A percentile compares a stretch with the other conserved stretches of the same genome.
These are phyloP conservation scores for Halictus ligatus DNA, from an alignment of 2,888 invertebrate species.

Conservation along the genomic window DNA sequence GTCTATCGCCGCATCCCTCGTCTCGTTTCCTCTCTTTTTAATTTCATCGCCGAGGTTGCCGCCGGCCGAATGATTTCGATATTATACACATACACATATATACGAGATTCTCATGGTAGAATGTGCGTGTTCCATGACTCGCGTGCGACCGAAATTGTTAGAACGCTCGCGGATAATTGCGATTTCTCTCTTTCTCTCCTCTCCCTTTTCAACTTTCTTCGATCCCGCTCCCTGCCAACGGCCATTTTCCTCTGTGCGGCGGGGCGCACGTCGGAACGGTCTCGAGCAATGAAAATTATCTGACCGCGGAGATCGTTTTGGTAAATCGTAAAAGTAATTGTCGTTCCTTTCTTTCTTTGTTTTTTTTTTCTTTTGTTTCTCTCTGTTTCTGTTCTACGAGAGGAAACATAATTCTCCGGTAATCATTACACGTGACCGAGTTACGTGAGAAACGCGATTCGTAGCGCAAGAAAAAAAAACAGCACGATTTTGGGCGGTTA, in stretches of 20 bases:
- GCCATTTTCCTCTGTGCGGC: background rate
- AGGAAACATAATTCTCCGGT: background rate
- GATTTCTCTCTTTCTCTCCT: conserved; percentile 37
- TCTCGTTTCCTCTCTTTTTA: background rate
- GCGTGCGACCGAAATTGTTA: conserved; percentile 68
- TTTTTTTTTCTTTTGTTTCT: background rate
- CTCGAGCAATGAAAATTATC: conserved; percentile 13
- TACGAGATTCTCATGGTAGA: conserved; percentile 71
- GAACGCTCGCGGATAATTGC: conserved; percentile 68
- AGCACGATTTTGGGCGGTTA: background rate
- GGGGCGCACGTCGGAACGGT: background rate
- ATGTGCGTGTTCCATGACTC: conserved; percentile 63
- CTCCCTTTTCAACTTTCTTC: background rate
- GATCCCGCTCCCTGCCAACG: background rate
- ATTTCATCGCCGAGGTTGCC: conserved; percentile 51
- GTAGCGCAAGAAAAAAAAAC: background rate
- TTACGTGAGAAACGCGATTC: conserved; percentile 10
- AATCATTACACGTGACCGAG: conserved; percentile 14
- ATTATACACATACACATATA: conserved; percentile 15
- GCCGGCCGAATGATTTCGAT: conserved; percentile 61
- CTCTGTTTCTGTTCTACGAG: background rate
- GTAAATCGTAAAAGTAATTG: conserved; percentile 1
- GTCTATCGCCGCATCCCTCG: background rate
- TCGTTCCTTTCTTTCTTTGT: background rate
- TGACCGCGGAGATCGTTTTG: conserved; percentile 14